phyloP scores from a whole-genome alignment of 2,797 vertebrate species.

The Nyctalus aviator region DNA sequence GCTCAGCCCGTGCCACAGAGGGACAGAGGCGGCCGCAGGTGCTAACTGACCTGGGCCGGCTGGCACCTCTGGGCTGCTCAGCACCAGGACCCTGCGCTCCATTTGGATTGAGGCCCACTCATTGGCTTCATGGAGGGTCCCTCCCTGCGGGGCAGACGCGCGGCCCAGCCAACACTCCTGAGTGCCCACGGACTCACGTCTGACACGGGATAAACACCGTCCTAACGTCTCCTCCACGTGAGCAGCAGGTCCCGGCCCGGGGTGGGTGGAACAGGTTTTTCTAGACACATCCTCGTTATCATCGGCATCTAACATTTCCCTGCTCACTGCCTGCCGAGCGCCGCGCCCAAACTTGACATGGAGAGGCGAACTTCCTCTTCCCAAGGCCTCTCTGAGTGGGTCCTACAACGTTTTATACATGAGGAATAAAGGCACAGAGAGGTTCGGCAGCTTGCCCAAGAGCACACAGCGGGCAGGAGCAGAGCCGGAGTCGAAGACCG shows the following conservation, averaged over 20 bases:
- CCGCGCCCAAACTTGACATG: rapidly evolving
- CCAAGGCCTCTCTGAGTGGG: not conserved
- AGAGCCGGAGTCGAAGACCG: not conserved
- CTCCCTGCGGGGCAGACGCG: not conserved
- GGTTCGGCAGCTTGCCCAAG: not conserved
- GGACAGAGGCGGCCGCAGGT: rapidly evolving
- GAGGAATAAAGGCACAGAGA: not conserved
- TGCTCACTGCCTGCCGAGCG: rapidly evolving
- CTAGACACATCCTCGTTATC: rapidly evolving
- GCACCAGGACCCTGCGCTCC: not conserved
- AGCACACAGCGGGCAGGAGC: not conserved
- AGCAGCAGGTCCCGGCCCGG: not conserved
- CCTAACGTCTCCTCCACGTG: rapidly evolving
- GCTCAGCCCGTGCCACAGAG: not conserved
- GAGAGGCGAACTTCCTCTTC: not conserved
- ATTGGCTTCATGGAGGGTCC: not conserved
- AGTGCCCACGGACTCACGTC: rapidly evolving
- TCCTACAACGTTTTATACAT: rapidly evolving
- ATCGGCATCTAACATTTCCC: rapidly evolving
- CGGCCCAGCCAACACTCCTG: not conserved
- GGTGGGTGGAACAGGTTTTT: not conserved
- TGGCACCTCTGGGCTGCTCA: not conserved
- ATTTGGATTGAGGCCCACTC: not conserved
- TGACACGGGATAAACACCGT: rapidly evolving
- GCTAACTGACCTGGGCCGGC: not conserved